phyloP scores from a whole-genome alignment of 2,797 vertebrate species.

The Coilia nasus region DNA sequence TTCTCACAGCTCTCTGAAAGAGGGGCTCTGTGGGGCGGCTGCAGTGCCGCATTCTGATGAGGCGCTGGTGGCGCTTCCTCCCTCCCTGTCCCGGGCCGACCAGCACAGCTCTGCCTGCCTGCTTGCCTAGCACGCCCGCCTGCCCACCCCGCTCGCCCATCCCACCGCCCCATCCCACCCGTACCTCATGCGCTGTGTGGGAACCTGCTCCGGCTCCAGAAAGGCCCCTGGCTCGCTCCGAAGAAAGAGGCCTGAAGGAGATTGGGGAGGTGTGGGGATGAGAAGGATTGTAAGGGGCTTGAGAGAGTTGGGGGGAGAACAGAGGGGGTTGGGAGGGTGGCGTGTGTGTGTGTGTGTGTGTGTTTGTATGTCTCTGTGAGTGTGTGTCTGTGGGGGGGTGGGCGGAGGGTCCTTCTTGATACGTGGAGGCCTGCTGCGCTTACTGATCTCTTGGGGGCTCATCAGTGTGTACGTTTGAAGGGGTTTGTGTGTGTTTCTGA shows the following conservation, averaged over 20 bases:
- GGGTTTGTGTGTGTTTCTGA: no score
- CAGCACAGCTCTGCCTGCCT: no score
- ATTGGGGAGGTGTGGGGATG: conserved; percentile 46
- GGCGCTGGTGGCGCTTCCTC: not conserved
- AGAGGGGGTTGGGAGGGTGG: not conserved
- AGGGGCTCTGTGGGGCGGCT: not conserved
- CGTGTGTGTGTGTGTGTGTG: not conserved
- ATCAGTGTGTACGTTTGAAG: not conserved
- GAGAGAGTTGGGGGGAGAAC: not conserved
- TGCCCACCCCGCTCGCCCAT: no score
- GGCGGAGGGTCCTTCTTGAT: conserved; percentile 47
- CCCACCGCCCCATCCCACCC: no score
- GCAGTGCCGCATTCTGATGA: conserved; percentile 16
- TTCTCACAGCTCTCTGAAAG: conserved; percentile 18
- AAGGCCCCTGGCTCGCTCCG: conserved; percentile 58
- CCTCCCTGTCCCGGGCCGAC: not conserved
- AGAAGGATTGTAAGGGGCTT: not conserved
- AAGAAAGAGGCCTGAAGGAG: conserved; percentile 62
- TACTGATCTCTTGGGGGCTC: no score
- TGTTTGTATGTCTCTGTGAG: not conserved
- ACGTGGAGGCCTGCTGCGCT: conserved; percentile 59
- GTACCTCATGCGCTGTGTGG: conserved; percentile 65
- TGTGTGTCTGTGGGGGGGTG: not conserved
- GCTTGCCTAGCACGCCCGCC: no score
- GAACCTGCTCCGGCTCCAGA: conserved; percentile 61